Percentiles rank a stretch among this genome's conserved stretches.
Evolutionary conservation across 2,888 invertebrate species (phyloP).

Genomic region (Dicycla oo): DNA sequence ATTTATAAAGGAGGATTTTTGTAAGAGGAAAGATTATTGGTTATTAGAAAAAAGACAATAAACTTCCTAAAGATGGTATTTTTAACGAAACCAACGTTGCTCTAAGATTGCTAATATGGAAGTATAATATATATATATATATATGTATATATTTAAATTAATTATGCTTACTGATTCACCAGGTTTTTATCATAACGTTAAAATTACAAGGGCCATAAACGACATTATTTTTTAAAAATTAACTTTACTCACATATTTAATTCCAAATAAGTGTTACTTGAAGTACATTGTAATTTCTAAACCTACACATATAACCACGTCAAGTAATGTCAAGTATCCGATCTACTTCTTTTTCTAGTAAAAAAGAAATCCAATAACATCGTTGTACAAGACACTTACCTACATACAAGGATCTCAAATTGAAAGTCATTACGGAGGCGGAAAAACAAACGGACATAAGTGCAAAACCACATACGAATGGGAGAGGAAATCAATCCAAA

Average conservation of each 20-base stretch:
- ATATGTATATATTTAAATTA: too few species aligned
- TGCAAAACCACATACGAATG: conserved; percentile 55
- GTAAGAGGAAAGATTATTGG: background rate
- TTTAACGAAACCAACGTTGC: too few species aligned
- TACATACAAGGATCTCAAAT: conserved; percentile 43
- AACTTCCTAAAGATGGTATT: background rate
- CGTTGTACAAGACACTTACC: conserved; percentile 42
- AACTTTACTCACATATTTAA: background rate
- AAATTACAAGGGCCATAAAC: background rate
- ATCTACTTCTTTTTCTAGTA: conserved; percentile 18
- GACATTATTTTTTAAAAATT: background rate
- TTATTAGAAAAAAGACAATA: background rate
- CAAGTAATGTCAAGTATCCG: conserved; percentile 19
- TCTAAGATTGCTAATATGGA: too few species aligned
- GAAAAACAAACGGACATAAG: conserved; percentile 58
- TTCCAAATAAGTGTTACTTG: background rate
- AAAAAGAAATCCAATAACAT: conserved; percentile 42
- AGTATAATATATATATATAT: too few species aligned
- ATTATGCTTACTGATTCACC: background rate
- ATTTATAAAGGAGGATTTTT: conserved; percentile 6
- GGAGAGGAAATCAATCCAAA: conserved; percentile 51
- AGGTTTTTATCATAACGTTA: background rate
- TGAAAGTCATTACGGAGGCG: conserved; percentile 60
- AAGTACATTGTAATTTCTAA: conserved; percentile 30
- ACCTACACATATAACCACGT: background rate